Conservation (phyloP, 2,113 vertebrate species). For the Mohoua ochrocephala region DNA sequence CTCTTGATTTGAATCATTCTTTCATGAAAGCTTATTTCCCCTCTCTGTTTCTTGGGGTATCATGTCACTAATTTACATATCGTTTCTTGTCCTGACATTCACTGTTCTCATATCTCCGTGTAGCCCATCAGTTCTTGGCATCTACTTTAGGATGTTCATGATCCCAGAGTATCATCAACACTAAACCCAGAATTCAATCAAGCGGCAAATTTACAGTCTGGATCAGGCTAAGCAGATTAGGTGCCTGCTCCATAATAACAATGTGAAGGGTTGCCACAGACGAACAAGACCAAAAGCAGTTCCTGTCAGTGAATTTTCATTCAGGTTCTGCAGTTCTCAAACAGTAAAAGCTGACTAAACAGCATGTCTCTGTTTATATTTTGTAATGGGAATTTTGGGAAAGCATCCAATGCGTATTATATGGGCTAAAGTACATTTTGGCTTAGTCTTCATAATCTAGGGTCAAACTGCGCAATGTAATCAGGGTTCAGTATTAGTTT, state of each 20-base stretch:
- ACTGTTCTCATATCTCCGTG: not conserved
- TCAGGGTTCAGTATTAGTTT: not conserved
- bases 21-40: not conserved
- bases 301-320: not conserved
- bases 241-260: not conserved
- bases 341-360: not conserved
- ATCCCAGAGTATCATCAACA: not conserved
- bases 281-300: not conserved
- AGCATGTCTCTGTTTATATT: not conserved
- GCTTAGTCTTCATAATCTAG: not conserved
- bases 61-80: not conserved
- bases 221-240: constrained; percentile 23
- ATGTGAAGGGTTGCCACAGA: not conserved
- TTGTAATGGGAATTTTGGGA: not conserved
- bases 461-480: not conserved
- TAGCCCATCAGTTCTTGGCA: not conserved
- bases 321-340: not conserved
- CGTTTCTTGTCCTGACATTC: not conserved
- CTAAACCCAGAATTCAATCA: constrained; percentile 24
- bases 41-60: not conserved
- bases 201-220: constrained; percentile 5
- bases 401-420: not conserved
- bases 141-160: not conserved
- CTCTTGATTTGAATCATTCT: not conserved
- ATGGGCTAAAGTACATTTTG: not conserved